These are phyloP conservation scores for Tetragnatha montana DNA, from an alignment of 2,888 invertebrate genomes.

Conservation along the genomic window DNA sequence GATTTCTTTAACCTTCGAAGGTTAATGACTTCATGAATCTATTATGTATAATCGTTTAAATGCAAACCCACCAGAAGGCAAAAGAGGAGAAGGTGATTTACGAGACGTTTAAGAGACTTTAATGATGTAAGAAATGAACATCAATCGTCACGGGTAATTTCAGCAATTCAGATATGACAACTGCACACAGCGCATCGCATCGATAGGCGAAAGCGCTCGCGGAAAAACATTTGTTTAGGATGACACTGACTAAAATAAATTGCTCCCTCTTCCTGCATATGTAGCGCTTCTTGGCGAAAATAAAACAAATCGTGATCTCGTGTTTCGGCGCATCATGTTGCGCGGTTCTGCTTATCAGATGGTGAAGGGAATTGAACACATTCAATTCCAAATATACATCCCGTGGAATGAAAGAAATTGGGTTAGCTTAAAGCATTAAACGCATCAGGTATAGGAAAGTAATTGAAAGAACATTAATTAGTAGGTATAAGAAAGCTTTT, in stretches of 20 bases:
- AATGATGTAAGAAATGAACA: conserved; percentile 54
- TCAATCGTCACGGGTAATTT: conserved; percentile 62
- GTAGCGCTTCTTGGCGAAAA: no score
- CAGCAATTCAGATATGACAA: conserved; percentile 55
- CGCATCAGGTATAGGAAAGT: no score
- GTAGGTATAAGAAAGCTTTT: no score
- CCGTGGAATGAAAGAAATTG: no score
- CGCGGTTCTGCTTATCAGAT: not conserved
- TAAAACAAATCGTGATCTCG: no score
- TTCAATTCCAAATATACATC: not conserved
- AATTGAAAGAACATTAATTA: no score
- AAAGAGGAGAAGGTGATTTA: conserved; percentile 39
- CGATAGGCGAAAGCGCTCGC: not conserved
- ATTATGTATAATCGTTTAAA: not conserved
- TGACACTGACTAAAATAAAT: not conserved
- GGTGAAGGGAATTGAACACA: no score
- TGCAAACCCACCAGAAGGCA: not conserved
- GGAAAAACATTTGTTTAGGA: not conserved
- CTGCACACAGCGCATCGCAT: conserved; percentile 29
- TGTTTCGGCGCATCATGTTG: not conserved
- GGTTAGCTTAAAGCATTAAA: no score
- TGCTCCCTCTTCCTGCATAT: not conserved
- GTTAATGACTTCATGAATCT: not conserved
- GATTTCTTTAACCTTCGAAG: not conserved
- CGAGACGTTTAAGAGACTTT: conserved; percentile 44